Conservation (phyloP, 2,888 invertebrate genomes). For the Agriopis aurantiaria region DNA sequence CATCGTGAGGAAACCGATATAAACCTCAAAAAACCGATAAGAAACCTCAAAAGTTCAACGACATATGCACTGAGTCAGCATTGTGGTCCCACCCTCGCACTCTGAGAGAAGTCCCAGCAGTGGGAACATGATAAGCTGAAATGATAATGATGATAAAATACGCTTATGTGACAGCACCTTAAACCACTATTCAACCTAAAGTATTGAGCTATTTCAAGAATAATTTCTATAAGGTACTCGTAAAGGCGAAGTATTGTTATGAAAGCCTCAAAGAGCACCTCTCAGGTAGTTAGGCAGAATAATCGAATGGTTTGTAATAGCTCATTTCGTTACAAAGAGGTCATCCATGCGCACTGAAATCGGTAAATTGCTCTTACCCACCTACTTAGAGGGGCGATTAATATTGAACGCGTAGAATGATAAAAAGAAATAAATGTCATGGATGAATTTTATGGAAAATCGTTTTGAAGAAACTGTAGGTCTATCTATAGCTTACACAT, state of each 20-base stretch:
- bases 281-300: slow-evolving; percentile 51
- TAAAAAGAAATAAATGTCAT: slow-evolving; percentile 29
- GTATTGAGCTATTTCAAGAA: not conserved
- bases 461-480: not conserved
- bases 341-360: slow-evolving; percentile 70
- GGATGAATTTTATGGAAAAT: slow-evolving; percentile 36
- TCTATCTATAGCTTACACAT: too few species aligned
- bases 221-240: slow-evolving; percentile 7
- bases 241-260: slow-evolving; percentile 18
- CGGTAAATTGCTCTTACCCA: slow-evolving; percentile 73
- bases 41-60: too few species aligned
- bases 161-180: not conserved
- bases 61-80: too few species aligned
- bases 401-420: slow-evolving; percentile 52
- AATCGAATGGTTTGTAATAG: slow-evolving; percentile 75
- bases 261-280: slow-evolving; percentile 41
- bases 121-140: too few species aligned
- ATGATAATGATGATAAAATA: not conserved
- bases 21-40: too few species aligned
- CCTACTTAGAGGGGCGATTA: slow-evolving; percentile 65
- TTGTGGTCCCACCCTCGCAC: too few species aligned
- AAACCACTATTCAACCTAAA: not conserved
- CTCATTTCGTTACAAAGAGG: slow-evolving; percentile 78
- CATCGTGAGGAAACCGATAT: too few species aligned
- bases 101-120: too few species aligned